A percentile compares a stretch with the other conserved stretches of the same genome.
Conservation (phyloP, 2,888 invertebrate genomes). For the Rapana venosa region DNA sequence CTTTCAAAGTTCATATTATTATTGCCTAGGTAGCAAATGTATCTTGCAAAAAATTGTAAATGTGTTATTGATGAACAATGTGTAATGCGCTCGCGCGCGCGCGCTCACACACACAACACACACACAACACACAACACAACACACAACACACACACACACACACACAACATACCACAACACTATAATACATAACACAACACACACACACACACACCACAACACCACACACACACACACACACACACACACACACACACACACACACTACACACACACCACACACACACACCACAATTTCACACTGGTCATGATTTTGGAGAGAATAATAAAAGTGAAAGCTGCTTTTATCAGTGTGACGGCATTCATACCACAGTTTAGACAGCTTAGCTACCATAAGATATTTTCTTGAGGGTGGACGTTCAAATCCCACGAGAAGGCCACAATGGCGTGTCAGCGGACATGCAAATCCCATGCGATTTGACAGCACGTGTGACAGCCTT, state of each 20-base stretch:
- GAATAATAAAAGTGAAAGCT: no score
- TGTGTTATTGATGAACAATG: no score
- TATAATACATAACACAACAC: neutral
- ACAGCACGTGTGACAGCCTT: neutral
- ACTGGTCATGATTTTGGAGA: no score
- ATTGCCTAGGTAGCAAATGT: no score
- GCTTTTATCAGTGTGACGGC: no score
- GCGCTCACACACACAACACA: neutral
- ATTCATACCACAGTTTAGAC: neutral
- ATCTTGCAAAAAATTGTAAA: no score
- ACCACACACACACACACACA: neutral
- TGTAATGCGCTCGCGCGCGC: no score
- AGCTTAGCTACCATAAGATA: neutral
- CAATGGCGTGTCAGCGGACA: neutral
- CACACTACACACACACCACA: neutral
- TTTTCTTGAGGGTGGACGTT: neutral
- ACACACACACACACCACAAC: neutral
- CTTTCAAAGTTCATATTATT: no score
- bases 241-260: neutral
- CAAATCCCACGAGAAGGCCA: neutral
- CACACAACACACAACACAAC: slow-evolving; percentile 1
- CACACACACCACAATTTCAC: neutral
- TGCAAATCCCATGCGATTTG: neutral
- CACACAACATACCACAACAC: neutral
- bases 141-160: neutral